Base-by-base conservation (phyloP, 2,888 invertebrate genomes). In the Conchocele bisecta region DNA sequence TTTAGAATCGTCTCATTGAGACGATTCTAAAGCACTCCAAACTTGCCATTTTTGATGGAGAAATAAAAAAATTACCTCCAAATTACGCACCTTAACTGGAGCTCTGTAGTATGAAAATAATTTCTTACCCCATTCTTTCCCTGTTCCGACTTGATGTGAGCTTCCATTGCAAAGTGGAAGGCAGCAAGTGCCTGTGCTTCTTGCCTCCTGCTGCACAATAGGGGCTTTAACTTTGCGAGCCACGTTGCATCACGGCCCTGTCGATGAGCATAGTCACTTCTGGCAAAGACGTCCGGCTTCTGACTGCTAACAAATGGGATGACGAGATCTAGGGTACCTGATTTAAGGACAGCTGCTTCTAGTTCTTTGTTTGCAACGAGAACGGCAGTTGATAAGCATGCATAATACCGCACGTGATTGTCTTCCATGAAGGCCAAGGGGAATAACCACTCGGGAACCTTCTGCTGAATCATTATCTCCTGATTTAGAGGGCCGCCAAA, bases 121-220 rank as follows among this genome's bases (percentile, higher is more conserved):
- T n/a, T n/a, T n/a, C 3, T 72, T 79, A 89, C 90, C 84, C 86
- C 88, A 57, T 83, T 89, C 84, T 88, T 91, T 75, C 85, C 91
- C 75, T 91, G 91, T 50, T 90, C 90, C 85, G 97, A 96, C 91
- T 99, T 99, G 60, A 99, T 98, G 31, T 97, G 97, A 5, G 99
- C 99, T 92, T 99, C 99, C 98, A 99, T 98, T 89, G 98, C 98
- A 91, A 98, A 93, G 90, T 99, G 99, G 91, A 99, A 99, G 35
- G 99, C 98, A 2, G 98, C 99, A 84, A 99, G 92, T 89, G 97
- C 98, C 86, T 98, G 94, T 0, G 99, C 99, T 92, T 99, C 99
- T 89, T 98, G 97, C 73, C 98, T 93, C 89, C 98, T 96, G 50
- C 98, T 98, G 90, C 96, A 96, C 61, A 99, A 92, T 20, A 99